phyloP scores from a whole-genome alignment of 1,140 invertebrate species.

The Cherax destructor region DNA sequence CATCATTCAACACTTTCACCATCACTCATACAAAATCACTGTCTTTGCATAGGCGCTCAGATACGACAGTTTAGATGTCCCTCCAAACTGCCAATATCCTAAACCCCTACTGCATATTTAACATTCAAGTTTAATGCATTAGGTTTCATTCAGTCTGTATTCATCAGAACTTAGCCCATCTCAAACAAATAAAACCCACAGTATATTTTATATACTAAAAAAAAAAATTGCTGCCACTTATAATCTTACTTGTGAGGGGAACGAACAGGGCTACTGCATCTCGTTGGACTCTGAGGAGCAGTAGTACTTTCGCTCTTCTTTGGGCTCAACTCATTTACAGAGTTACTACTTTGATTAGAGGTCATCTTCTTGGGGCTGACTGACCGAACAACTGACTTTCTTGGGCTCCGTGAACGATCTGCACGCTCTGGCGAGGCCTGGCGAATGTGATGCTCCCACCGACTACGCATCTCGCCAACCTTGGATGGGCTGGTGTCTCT shows the following conservation, averaged over 20 bases:
- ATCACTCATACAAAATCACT: too few species aligned
- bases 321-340: slow-evolving; percentile 1
- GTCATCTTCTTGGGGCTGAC: slow-evolving; percentile 34
- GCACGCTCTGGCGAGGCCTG: slow-evolving; percentile 66
- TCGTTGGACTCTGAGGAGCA: not conserved
- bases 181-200: too few species aligned
- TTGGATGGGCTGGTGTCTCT: slow-evolving; percentile 63
- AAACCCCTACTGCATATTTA: too few species aligned
- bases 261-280: not conserved
- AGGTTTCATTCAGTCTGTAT: too few species aligned
- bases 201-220: too few species aligned
- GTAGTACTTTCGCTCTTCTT: not conserved
- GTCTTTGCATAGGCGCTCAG: too few species aligned
- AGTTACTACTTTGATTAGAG: not conserved
- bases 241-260: slow-evolving; percentile 17
- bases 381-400: not conserved
- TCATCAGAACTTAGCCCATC: too few species aligned
- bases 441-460: slow-evolving; percentile 70
- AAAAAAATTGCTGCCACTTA: too few species aligned
- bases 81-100: too few species aligned
- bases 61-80: too few species aligned
- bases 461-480: slow-evolving; percentile 62
- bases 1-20: too few species aligned
- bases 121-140: too few species aligned
- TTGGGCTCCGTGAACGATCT: slow-evolving; percentile 64